A percentile compares a stretch with the other conserved stretches of the same genome.
phyloP scores from a whole-genome alignment of 2,797 vertebrate genomes.

The Poeciliopsis infans region DNA sequence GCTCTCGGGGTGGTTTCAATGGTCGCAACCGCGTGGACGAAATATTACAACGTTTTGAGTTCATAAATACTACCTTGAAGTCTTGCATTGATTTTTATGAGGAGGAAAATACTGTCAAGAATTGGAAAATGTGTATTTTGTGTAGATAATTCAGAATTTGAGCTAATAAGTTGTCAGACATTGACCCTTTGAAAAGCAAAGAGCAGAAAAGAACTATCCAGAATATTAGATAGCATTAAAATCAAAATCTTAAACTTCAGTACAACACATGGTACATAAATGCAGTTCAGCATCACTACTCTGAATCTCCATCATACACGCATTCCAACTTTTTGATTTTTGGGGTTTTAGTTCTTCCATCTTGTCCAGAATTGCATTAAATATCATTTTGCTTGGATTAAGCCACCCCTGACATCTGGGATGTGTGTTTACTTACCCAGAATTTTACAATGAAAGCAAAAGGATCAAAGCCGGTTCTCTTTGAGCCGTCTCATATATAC shows the following conservation, averaged over 20 bases:
- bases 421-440: slow-evolving; percentile 57
- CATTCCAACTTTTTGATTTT: slow-evolving; percentile 4
- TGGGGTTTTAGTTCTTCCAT: slow-evolving; percentile 16
- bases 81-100: not conserved
- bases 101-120: not conserved
- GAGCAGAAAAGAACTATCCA: not conserved
- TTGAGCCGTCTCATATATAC: slow-evolving; percentile 55
- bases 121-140: not conserved
- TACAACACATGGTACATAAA: not conserved
- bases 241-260: not conserved
- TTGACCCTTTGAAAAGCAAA: not conserved
- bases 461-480: slow-evolving; percentile 46
- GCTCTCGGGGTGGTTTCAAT: not conserved
- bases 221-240: not conserved
- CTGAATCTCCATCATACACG: not conserved
- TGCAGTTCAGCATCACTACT: not conserved
- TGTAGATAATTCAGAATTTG: not conserved
- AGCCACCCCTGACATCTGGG: slow-evolving; percentile 66
- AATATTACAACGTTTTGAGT: not conserved
- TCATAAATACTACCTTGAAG: not conserved
- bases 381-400: slow-evolving; percentile 51
- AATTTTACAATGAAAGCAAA: slow-evolving; percentile 54
- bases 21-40: not conserved
- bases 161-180: not conserved
- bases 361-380: slow-evolving; percentile 26